Conservation (phyloP, 2,888 invertebrate species). For the Chrysina gloriosa region DNA sequence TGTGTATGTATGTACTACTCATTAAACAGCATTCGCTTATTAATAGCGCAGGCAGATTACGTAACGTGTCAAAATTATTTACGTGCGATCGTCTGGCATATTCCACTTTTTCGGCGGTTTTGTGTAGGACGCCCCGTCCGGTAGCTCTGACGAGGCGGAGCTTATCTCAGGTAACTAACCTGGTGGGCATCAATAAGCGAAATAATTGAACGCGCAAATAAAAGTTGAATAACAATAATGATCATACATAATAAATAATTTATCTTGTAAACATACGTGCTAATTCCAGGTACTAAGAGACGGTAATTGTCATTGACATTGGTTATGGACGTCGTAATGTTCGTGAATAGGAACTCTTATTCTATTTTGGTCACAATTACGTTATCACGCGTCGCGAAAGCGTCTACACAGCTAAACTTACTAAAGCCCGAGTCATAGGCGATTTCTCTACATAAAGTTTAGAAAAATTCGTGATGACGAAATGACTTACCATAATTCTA, state of each 20-base stretch:
- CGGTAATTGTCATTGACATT: constrained; percentile 31
- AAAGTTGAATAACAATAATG: constrained; percentile 21
- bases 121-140: background rate
- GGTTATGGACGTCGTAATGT: background rate
- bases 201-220: constrained; percentile 17
- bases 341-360: background rate
- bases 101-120: background rate
- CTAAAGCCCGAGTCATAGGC: too few species aligned
- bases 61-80: background rate
- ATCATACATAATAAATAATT: constrained; percentile 20
- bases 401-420: too few species aligned
- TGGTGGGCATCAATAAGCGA: constrained; percentile 10
- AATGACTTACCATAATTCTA: too few species aligned
- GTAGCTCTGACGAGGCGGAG: constrained; percentile 12
- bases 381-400: too few species aligned
- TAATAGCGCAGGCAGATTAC: background rate
- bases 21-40: background rate
- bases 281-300: constrained; percentile 9
- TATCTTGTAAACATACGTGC: background rate
- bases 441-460: too few species aligned
- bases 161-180: constrained; percentile 23
- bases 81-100: constrained; percentile 5
- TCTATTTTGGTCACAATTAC: too few species aligned
- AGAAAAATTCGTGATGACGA: too few species aligned
- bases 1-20: background rate